These are phyloP conservation scores for Piliocolobus tephrosceles DNA, from an alignment of 2,113 vertebrate species.

Conservation along the genomic window DNA sequence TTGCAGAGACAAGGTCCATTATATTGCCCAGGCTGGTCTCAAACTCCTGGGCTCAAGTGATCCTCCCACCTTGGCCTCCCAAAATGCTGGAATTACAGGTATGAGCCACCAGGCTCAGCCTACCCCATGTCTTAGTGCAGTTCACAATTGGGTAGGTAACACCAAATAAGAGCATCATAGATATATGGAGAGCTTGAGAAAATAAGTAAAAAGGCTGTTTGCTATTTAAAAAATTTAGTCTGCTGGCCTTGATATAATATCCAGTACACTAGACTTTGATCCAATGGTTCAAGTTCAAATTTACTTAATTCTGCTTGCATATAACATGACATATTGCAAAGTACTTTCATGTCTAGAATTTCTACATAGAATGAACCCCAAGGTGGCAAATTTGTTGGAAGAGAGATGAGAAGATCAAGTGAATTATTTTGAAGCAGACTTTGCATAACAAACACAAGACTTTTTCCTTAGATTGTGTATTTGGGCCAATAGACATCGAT, in stretches of 20 bases:
- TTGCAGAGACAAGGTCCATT: too few relatives aligned
- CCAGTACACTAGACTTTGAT: not conserved
- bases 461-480: not conserved
- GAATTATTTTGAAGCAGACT: not conserved
- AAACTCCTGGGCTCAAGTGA: too few relatives aligned
- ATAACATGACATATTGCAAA: not conserved
- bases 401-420: not conserved
- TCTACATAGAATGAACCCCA: not conserved
- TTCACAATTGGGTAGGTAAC: not conserved
- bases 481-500: not conserved
- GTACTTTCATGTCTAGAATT: constrained; percentile 12
- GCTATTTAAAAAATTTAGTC: not conserved
- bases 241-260: not conserved
- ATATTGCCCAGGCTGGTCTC: too few relatives aligned
- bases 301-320: not conserved
- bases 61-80: too few relatives aligned
- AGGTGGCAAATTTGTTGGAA: not conserved
- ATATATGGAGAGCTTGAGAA: not conserved
- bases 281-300: not conserved
- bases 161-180: not conserved
- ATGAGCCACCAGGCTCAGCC: too few relatives aligned
- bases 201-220: not conserved
- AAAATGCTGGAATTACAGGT: too few relatives aligned
- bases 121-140: not conserved
- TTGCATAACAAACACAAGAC: not conserved